Conservation (phyloP, 53 echinoderm and acorn worm species). For the Echinometra lucunter region DNA sequence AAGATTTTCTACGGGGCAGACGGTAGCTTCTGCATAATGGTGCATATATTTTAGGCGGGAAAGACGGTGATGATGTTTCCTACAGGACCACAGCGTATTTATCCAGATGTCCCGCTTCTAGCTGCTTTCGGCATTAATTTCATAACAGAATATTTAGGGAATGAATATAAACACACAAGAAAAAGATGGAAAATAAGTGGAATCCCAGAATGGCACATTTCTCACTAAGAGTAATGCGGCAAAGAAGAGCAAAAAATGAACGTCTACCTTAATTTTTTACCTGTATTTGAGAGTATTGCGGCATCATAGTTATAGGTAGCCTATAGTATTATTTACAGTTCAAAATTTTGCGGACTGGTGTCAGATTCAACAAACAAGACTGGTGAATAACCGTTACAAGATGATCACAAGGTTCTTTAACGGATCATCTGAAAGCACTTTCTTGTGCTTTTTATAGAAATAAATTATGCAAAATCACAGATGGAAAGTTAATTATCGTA, state of each 20-base stretch:
- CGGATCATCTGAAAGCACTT: too few relatives aligned
- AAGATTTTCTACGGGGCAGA: constrained; percentile 4
- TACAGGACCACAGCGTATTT: constrained; percentile 10
- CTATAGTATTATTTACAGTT: too few relatives aligned
- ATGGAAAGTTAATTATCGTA: too few relatives aligned
- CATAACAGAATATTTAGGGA: neutral
- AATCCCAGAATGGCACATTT: neutral
- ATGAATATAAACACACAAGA: neutral
- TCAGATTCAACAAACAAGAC: too few relatives aligned
- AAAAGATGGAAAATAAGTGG: neutral
- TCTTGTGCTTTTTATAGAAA: too few relatives aligned
- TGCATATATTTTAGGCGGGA: constrained; percentile 34
- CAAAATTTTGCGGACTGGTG: too few relatives aligned
- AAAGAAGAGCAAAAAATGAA: neutral
- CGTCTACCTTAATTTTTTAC: too few relatives aligned
- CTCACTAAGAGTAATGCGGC: neutral
- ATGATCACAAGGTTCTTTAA: too few relatives aligned
- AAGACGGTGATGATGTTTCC: constrained; percentile 26
- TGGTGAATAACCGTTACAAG: too few relatives aligned
- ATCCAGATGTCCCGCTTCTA: constrained; percentile 14
- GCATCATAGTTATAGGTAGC: too few relatives aligned
- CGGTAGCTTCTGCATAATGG: constrained; percentile 32
- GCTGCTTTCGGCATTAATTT: constrained; percentile 4
- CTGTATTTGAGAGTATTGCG: too few relatives aligned
- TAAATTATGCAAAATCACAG: too few relatives aligned